A percentile compares a stretch with the other conserved stretches of the same genome.
phyloP scores from a whole-genome alignment of 2,888 invertebrate species.

The Amphiduros pacificus region DNA sequence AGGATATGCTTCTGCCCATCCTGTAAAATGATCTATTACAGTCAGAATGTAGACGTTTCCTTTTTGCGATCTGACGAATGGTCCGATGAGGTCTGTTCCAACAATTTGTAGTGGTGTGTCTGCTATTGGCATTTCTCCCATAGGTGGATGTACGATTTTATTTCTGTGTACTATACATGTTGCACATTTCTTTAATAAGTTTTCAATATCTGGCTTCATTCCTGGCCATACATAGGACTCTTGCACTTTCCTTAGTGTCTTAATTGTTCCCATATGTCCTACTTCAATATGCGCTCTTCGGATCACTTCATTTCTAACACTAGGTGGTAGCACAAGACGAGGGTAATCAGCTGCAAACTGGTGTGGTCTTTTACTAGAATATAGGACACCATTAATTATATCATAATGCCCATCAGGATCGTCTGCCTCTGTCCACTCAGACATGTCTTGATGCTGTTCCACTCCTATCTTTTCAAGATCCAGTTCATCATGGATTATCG shows the following conservation, averaged over 20 bases:
- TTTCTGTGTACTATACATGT: not conserved
- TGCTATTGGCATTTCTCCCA: not conserved
- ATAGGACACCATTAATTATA: not conserved
- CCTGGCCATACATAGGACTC: not conserved
- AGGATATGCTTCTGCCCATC: constrained; percentile 1
- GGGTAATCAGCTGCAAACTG: not conserved
- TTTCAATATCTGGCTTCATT: not conserved
- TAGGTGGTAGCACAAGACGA: not conserved
- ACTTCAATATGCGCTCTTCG: not conserved
- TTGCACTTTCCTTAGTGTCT: not conserved
- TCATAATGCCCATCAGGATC: not conserved
- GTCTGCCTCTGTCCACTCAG: not conserved
- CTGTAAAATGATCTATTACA: not conserved
- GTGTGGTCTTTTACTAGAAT: not conserved
- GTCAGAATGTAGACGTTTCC: not conserved
- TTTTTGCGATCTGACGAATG: not conserved
- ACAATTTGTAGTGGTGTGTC: not conserved
- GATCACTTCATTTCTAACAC: not conserved
- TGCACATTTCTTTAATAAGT: not conserved
- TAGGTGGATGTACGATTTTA: not conserved
- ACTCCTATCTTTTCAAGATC: not conserved
- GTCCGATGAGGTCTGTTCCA: not conserved
- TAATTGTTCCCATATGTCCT: not conserved
- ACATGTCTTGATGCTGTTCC: not conserved
- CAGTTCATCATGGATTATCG: not conserved